Conservation (phyloP, 2,113 vertebrate genomes). For the Nerophis ophidion region DNA sequence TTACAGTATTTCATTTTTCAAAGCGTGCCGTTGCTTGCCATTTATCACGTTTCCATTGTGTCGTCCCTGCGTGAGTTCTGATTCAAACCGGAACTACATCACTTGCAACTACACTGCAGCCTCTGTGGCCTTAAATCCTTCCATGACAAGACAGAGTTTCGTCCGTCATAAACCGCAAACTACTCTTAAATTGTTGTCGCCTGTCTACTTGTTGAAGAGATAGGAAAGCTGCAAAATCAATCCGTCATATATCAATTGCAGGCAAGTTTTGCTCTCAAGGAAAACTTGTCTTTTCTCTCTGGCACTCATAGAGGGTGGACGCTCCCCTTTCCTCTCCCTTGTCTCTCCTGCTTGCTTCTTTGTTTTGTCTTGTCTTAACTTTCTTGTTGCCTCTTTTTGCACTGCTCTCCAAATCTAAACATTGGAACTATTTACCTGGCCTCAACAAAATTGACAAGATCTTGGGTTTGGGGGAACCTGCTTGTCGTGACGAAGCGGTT, state of each 20-base stretch:
- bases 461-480: too few species aligned
- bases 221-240: slow-evolving; percentile 12
- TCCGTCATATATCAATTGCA: slow-evolving; percentile 20
- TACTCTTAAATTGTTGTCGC: slow-evolving; percentile 8
- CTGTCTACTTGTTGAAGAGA: background rate
- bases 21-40: background rate
- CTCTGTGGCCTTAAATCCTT: slow-evolving; percentile 12
- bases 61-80: background rate
- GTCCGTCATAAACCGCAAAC: slow-evolving; percentile 24
- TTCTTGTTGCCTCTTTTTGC: too few species aligned
- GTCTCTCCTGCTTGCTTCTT: too few species aligned
- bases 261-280: slow-evolving; percentile 11
- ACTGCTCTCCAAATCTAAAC: too few species aligned
- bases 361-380: too few species aligned
- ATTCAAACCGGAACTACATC: slow-evolving; percentile 17
- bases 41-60: slow-evolving; percentile 6
- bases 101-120: slow-evolving; percentile 3
- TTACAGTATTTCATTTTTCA: background rate
- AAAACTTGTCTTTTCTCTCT: slow-evolving; percentile 10
- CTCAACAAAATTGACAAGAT: too few species aligned
- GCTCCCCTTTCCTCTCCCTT: too few species aligned
- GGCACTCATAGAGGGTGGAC: too few species aligned
- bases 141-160: slow-evolving; percentile 3
- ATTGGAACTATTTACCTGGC: too few species aligned
- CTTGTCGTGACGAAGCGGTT: too few species aligned